Conservation (phyloP, 2,888 invertebrate genomes). For the Drosophila prolongata region DNA sequence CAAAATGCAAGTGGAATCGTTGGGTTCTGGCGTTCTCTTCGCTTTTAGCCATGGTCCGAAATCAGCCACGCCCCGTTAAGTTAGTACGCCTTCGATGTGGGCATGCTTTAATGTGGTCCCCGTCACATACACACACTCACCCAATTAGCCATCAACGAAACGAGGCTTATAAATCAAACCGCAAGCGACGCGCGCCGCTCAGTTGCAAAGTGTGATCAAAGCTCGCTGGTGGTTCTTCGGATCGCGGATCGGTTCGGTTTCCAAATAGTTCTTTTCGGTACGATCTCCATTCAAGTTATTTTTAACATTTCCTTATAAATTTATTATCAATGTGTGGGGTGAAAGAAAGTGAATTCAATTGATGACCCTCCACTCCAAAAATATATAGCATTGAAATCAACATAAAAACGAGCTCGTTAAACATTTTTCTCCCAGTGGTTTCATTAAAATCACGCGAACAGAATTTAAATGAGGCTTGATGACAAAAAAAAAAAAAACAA, state of each 20-base stretch:
- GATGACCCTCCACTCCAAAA: slow-evolving; percentile 1
- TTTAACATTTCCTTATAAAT: slow-evolving; percentile 2
- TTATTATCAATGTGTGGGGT: slow-evolving; percentile 10
- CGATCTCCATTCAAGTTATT: slow-evolving; percentile 5
- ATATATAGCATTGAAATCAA: slow-evolving; percentile 18
- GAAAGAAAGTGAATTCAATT: slow-evolving; percentile 39
- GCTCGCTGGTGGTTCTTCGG: slow-evolving; percentile 31
- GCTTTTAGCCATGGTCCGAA: slow-evolving; percentile 25
- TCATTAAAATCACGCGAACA: slow-evolving; percentile 72
- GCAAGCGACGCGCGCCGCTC: slow-evolving; percentile 58
- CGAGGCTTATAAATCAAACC: slow-evolving; percentile 61
- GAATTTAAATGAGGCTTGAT: slow-evolving; percentile 79
- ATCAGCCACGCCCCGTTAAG: slow-evolving; percentile 26
- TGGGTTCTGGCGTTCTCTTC: slow-evolving; percentile 1
- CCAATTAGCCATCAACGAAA: slow-evolving; percentile 34
- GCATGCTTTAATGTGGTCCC: slow-evolving; percentile 22
- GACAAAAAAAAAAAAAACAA: slow-evolving; percentile 56
- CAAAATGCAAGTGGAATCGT: neutral
- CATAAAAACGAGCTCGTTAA: slow-evolving; percentile 20
- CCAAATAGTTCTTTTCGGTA: slow-evolving; percentile 13
- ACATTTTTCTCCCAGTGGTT: slow-evolving; percentile 55
- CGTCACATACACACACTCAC: slow-evolving; percentile 3
- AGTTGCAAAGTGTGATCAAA: slow-evolving; percentile 55
- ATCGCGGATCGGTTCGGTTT: slow-evolving; percentile 3
- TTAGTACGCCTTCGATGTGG: slow-evolving; percentile 26